A percentile compares a stretch with the other conserved stretches of the same genome.
phyloP scores from a whole-genome alignment of 2,113 vertebrate genomes.

The Osmerus mordax region DNA sequence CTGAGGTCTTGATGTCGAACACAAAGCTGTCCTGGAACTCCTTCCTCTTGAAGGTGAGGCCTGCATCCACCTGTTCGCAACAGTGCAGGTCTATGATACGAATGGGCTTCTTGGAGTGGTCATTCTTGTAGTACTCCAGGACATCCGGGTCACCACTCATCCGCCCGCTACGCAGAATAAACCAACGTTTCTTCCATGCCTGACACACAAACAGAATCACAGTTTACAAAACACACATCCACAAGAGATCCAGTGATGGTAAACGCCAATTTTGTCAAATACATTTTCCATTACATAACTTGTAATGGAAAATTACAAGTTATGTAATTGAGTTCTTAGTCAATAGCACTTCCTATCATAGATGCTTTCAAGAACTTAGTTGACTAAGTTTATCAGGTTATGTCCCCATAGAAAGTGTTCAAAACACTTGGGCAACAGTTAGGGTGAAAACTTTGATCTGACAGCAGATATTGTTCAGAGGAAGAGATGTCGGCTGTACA shows the following conservation, averaged over 20 bases:
- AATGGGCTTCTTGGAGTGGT: slow-evolving; percentile 94
- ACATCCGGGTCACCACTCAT: slow-evolving; percentile 97
- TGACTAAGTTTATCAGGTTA: neutral
- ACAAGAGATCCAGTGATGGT: no score
- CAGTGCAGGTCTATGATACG: slow-evolving; percentile 94
- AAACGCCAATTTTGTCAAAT: no score
- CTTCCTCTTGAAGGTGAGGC: slow-evolving; percentile 97
- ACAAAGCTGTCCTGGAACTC: slow-evolving; percentile 98
- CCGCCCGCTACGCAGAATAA: slow-evolving; percentile 92
- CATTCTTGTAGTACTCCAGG: slow-evolving; percentile 98
- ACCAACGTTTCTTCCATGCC: slow-evolving; percentile 99
- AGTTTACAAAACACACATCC: no score
- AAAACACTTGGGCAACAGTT: slow-evolving; percentile 43
- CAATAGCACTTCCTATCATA: no score
- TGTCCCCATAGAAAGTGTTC: slow-evolving; percentile 9
- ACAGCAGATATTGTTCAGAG: slow-evolving; percentile 41
- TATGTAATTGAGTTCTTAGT: no score
- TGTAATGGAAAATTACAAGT: no score
- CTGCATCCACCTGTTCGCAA: slow-evolving; percentile 95
- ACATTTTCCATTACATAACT: no score
- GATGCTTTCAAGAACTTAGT: no score
- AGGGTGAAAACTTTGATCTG: slow-evolving; percentile 40
- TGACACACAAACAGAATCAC: slow-evolving; percentile 48
- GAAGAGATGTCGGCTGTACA: slow-evolving; percentile 30
- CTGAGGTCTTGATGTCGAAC: slow-evolving; percentile 95